Base-by-base conservation (phyloP, 2,888 invertebrate genomes). In the Pyralis farinalis region DNA sequence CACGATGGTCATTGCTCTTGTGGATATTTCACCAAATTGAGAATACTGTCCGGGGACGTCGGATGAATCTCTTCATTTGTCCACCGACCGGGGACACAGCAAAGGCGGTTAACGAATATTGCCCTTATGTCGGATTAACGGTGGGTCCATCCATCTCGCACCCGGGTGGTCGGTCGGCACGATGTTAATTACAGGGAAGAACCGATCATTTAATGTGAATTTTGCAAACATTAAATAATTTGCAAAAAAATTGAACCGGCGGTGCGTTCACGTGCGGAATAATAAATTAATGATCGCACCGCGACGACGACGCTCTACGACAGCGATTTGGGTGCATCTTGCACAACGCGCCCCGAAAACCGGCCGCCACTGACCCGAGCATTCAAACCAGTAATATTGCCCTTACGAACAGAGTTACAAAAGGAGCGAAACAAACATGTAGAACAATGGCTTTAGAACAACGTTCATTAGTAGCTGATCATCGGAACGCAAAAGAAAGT, bases 211-310 rank as follows among this genome's bases (percentile, higher is more conserved):
- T 85, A 82, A 79, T 75, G 69, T 67, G 69, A 83, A 82, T 80
- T 84, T 86, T 64, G 73, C 80, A 80, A 86, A 84, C 80, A 81
- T 84, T 76, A 75, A 81, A 78, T 76, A 78, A 73, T 79, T 80
- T 76, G 66, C 69, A 70, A 75, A 74, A 63, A 74, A 71, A 80
- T 72, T 64, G 71, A 77, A 63, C 61, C 71, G 68, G 55, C 76
- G 76, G 70, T 69, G 76, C 80, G 71, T 79, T 80, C 77, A 78
- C 71, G 75, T 72, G 69, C 51, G 52, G 76, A 74, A 85, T 81
- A 80, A 82, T 78, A 77, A 79, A 79, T 80, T 72, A 73, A 80
- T 69, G 72, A 65, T 62, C 65, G 58, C 61, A 61, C 63, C 58
- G n/a, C n/a, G 57, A 55, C 57, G 53, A 63, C 59, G 45, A 63